phyloP scores from a whole-genome alignment of 1,140 invertebrate species.

The Harlomillsia oculata region DNA sequence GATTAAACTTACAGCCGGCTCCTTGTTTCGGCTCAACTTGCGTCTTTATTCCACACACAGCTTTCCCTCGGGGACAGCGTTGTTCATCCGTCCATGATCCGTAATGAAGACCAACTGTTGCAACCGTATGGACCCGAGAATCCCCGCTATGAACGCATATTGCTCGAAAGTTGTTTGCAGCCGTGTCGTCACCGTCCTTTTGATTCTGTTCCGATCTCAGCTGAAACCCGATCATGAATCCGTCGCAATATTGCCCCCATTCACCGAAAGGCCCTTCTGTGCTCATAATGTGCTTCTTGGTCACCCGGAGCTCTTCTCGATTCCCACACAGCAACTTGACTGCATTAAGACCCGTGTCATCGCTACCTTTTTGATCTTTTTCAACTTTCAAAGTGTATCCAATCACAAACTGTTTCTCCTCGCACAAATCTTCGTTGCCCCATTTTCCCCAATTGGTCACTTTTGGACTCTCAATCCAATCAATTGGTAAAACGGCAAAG shows the following conservation, averaged over 20 bases:
- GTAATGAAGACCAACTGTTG: neutral
- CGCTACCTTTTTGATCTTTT: conserved; percentile 13
- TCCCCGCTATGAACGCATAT: neutral
- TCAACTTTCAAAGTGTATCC: conserved; percentile 25
- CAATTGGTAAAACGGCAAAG: too few species aligned
- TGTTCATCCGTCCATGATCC: neutral
- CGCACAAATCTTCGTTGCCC: conserved; percentile 21
- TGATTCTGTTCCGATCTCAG: neutral
- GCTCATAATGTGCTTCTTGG: too few species aligned
- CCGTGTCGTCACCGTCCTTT: neutral
- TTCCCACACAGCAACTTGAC: conserved; percentile 22
- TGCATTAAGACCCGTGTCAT: conserved; percentile 31
- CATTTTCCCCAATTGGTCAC: conserved; percentile 30
- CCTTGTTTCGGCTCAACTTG: too few species aligned
- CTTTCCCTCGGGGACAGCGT: neutral
- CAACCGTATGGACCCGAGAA: neutral
- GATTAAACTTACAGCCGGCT: too few species aligned
- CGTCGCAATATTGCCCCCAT: too few species aligned
- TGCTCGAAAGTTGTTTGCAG: neutral
- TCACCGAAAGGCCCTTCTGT: too few species aligned
- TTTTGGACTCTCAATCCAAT: conserved; percentile 17
- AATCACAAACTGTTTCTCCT: conserved; percentile 10
- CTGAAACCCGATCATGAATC: neutral
- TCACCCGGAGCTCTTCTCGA: too few species aligned
- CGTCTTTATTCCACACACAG: neutral